A percentile compares a stretch with the other conserved stretches of the same genome.
Conservation (phyloP, 2,113 vertebrate species). For the Euleptes europaea region DNA sequence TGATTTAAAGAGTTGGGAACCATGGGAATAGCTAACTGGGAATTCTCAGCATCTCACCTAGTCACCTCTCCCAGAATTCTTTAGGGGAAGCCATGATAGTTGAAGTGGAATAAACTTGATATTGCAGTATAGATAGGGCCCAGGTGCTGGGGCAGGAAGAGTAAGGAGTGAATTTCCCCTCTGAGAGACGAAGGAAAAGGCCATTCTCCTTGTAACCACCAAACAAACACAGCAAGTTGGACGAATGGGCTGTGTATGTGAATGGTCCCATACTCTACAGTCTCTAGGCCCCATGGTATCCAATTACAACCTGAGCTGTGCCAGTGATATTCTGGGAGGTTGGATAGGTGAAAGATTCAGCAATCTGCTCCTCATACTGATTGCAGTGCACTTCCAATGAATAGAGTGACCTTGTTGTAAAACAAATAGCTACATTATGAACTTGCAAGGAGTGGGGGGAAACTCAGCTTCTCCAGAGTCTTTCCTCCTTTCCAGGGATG, state of each 20-base stretch:
- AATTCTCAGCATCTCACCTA: too few relatives aligned
- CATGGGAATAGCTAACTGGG: too few relatives aligned
- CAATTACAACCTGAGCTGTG: neutral
- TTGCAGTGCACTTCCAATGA: neutral
- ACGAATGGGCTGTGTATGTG: neutral
- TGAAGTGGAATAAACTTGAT: neutral
- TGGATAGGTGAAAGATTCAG: neutral
- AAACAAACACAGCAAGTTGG: neutral
- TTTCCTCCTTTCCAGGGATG: neutral
- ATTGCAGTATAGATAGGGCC: neutral
- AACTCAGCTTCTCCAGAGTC: neutral
- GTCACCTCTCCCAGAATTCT: too few relatives aligned
- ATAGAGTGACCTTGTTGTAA: neutral
- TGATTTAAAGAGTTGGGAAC: too few relatives aligned
- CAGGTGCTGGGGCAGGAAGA: neutral
- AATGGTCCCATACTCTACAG: neutral
- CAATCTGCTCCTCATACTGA: neutral
- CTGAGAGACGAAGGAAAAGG: neutral
- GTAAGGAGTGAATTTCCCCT: neutral
- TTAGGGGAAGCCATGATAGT: too few relatives aligned
- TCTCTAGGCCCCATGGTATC: too few relatives aligned
- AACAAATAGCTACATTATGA: neutral
- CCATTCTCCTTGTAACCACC: too few relatives aligned
- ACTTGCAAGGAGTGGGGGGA: accelerated
- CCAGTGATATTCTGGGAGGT: neutral